Percentiles rank a stretch among this genome's conserved stretches.
Evolutionary conservation across 2,797 vertebrate species (phyloP).

Genomic region (Potorous gilbertii): DNA sequence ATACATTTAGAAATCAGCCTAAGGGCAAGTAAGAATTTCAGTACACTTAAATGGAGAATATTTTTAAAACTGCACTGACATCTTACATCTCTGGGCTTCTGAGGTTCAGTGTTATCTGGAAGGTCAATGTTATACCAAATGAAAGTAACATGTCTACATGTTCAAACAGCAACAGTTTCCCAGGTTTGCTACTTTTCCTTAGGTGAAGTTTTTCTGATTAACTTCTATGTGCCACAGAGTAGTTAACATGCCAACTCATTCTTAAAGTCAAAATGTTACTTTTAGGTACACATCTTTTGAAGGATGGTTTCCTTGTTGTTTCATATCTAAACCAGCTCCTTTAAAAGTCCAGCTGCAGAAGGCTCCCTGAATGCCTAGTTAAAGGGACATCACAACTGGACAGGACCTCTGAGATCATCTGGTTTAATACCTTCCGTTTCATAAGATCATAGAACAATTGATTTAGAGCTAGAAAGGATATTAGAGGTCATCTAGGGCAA

Average conservation of each 20-base stretch:
- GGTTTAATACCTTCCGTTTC: too few relatives aligned
- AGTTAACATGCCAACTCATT: background rate
- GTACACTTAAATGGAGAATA: conserved; percentile 33
- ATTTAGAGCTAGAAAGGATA: too few relatives aligned
- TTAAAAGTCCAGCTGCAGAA: too few relatives aligned
- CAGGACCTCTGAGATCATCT: too few relatives aligned
- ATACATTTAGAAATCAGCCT: conserved; percentile 10
- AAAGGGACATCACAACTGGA: too few relatives aligned
- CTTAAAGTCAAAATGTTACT: background rate
- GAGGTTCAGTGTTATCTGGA: background rate
- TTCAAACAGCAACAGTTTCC: conserved; percentile 13
- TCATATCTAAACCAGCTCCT: background rate
- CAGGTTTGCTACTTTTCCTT: conserved; percentile 7
- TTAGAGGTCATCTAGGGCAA: too few relatives aligned
- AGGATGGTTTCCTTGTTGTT: background rate
- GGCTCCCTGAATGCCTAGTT: too few relatives aligned
- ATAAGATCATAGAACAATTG: too few relatives aligned
- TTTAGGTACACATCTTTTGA: background rate
- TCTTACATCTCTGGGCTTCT: background rate
- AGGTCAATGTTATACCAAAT: conserved; percentile 7
- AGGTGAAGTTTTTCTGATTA: background rate
- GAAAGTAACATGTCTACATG: conserved; percentile 21
- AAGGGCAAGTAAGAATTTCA: conserved; percentile 31
- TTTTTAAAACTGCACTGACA: background rate
- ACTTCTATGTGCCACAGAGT: background rate